Evolutionary conservation across 1,140 invertebrate genomes (phyloP).

Genomic region (Hesperophylax magnus): DNA sequence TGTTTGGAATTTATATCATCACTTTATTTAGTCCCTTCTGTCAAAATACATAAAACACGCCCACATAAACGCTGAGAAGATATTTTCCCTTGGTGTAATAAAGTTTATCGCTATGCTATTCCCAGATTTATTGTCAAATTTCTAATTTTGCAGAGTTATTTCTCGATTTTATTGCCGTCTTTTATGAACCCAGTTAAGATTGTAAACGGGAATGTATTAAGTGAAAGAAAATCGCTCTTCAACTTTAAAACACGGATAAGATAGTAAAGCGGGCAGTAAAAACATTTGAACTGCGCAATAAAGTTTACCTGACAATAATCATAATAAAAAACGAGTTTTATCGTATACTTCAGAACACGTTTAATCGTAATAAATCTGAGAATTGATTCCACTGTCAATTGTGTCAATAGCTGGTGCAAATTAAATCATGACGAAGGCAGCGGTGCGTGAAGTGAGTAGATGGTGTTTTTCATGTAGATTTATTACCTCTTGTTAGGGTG

Average conservation of each 20-base stretch:
- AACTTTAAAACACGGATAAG: too few species aligned
- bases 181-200: constrained; percentile 36
- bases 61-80: constrained; percentile 4
- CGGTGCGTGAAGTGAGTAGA: background rate
- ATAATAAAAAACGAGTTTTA: too few species aligned
- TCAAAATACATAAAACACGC: constrained; percentile 1
- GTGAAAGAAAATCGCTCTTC: too few species aligned
- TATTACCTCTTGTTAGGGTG: constrained; percentile 2
- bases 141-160: constrained; percentile 31
- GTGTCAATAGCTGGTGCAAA: background rate
- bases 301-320: too few species aligned
- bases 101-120: constrained; percentile 17
- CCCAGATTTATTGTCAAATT: constrained; percentile 30
- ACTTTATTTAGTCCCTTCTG: background rate
- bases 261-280: too few species aligned
- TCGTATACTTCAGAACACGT: too few species aligned
- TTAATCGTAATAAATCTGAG: too few species aligned
- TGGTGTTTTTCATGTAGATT: background rate
- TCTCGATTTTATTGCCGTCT: constrained; percentile 25
- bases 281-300: too few species aligned
- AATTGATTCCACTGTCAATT: background rate
- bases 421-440: background rate
- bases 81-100: constrained; percentile 15
- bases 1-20: background rate
- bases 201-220: constrained; percentile 1